Evolutionary conservation across 1,140 invertebrate species (phyloP).

Genomic region (Monomorium pharaonis): DNA sequence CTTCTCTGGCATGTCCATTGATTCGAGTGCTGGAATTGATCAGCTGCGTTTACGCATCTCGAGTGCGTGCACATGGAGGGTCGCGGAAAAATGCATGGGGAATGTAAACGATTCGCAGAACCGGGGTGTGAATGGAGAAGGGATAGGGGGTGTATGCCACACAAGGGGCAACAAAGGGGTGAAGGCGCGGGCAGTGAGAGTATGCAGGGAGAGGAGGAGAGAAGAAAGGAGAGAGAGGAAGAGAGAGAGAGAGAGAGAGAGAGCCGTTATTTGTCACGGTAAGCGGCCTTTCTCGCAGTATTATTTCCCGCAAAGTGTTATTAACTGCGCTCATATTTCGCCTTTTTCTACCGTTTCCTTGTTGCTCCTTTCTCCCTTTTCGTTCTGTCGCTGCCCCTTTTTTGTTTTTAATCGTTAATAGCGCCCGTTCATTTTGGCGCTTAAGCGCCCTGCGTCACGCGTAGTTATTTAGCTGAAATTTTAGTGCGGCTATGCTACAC

Average conservation of each 20-base stretch:
- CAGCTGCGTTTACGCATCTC: slow-evolving; percentile 54
- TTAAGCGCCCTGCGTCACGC: slow-evolving; percentile 74
- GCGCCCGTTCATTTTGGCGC: slow-evolving; percentile 79
- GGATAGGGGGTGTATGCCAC: slow-evolving; percentile 35
- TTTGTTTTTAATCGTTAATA: slow-evolving; percentile 83
- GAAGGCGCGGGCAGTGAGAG: slow-evolving; percentile 35
- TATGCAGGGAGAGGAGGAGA: slow-evolving; percentile 25
- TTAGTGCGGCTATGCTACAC: slow-evolving; percentile 68
- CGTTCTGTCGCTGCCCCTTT: slow-evolving; percentile 69
- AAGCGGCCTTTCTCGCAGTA: slow-evolving; percentile 85
- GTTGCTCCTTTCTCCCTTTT: slow-evolving; percentile 75
- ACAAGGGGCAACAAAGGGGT: slow-evolving; percentile 52
- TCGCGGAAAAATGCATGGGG: slow-evolving; percentile 70
- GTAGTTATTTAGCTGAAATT: slow-evolving; percentile 81
- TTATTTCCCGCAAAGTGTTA: slow-evolving; percentile 86
- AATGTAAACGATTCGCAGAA: slow-evolving; percentile 76
- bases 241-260: slow-evolving; percentile 71
- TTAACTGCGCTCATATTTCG: slow-evolving; percentile 85
- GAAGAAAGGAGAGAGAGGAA: slow-evolving; percentile 62
- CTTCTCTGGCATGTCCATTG: slow-evolving; percentile 41
- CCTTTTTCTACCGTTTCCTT: slow-evolving; percentile 81
- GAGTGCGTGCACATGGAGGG: slow-evolving; percentile 54
- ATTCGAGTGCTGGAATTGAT: slow-evolving; percentile 54
- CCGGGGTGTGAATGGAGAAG: slow-evolving; percentile 68
- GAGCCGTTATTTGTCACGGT: slow-evolving; percentile 84